These are phyloP conservation scores for Molossus molossus DNA, from an alignment of 2,797 vertebrate species.

Conservation along the genomic window DNA sequence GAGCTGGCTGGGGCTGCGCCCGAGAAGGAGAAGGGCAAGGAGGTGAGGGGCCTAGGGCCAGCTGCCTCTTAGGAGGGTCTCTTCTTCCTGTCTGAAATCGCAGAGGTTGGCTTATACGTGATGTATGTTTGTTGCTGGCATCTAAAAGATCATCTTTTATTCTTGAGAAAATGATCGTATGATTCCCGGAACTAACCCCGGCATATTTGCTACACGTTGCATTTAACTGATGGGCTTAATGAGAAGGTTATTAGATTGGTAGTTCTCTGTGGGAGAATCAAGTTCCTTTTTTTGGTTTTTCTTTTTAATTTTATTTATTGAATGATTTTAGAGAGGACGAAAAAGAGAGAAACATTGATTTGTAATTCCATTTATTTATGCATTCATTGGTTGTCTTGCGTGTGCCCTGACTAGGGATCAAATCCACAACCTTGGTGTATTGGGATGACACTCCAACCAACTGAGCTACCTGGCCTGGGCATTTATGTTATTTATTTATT, in stretches of 20 bases:
- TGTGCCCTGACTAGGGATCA: neutral
- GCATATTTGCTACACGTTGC: neutral
- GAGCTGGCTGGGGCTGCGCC: slow-evolving; percentile 96
- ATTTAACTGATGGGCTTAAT: slow-evolving; percentile 36
- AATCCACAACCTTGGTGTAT: too few relatives aligned
- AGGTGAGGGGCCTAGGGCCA: slow-evolving; percentile 90
- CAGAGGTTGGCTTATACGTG: neutral
- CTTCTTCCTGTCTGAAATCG: neutral
- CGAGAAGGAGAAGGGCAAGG: slow-evolving; percentile 95
- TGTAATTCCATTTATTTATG: neutral
- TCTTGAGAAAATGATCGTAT: neutral
- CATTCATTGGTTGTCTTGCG: neutral
- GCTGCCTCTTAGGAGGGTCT: neutral
- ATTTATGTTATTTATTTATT: neutral
- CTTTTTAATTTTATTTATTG: neutral
- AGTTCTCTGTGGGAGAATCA: neutral
- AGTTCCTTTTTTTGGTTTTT: neutral
- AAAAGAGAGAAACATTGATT: neutral
- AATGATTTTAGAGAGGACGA: neutral
- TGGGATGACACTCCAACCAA: too few relatives aligned
- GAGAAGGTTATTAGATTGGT: neutral
- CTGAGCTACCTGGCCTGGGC: too few relatives aligned
- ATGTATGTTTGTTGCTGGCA: neutral
- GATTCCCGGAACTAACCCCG: neutral
- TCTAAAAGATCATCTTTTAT: neutral